These are phyloP conservation scores for Steinernema carpocapsae DNA, from an alignment of 2,888 invertebrate species.

Conservation along the genomic window DNA sequence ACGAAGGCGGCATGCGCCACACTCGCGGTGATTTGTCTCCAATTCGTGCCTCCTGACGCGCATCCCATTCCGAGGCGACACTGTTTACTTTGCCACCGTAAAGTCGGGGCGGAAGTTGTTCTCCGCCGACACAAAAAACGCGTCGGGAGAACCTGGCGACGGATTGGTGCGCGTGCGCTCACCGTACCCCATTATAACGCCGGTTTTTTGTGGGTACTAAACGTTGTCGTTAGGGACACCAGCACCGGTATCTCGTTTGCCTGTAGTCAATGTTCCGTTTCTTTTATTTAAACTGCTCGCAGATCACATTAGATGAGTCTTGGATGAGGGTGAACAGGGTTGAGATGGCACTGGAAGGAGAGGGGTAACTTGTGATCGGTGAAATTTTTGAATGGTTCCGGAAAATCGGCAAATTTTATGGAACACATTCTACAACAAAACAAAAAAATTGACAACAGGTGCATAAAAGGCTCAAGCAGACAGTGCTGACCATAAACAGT, in stretches of 20 bases:
- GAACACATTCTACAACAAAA: too few relatives aligned
- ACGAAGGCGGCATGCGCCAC: too few relatives aligned
- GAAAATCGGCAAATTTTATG: too few relatives aligned
- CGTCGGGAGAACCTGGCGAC: slow-evolving; percentile 2
- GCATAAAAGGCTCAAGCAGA: too few relatives aligned
- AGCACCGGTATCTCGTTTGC: not conserved
- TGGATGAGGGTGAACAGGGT: not conserved
- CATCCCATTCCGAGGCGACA: too few relatives aligned
- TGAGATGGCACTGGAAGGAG: not conserved
- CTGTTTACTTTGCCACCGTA: slow-evolving; percentile 31
- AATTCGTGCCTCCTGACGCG: too few relatives aligned
- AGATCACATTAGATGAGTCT: not conserved
- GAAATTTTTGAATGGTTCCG: too few relatives aligned
- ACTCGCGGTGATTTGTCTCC: too few relatives aligned
- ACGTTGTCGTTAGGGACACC: not conserved
- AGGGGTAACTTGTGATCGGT: not conserved
- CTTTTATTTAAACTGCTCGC: not conserved
- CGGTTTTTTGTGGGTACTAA: not conserved
- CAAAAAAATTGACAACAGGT: too few relatives aligned
- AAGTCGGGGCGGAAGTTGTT: slow-evolving; percentile 23
- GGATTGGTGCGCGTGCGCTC: slow-evolving; percentile 6
- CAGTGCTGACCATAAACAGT: too few relatives aligned
- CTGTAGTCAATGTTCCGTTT: slow-evolving; percentile 23
- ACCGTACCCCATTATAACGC: slow-evolving; percentile 31
- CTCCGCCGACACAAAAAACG: not conserved